A percentile compares a stretch with the other conserved stretches of the same genome.
Conservation (phyloP, 1,140 invertebrate species). For the Pseudomyrmex cubaensis region DNA sequence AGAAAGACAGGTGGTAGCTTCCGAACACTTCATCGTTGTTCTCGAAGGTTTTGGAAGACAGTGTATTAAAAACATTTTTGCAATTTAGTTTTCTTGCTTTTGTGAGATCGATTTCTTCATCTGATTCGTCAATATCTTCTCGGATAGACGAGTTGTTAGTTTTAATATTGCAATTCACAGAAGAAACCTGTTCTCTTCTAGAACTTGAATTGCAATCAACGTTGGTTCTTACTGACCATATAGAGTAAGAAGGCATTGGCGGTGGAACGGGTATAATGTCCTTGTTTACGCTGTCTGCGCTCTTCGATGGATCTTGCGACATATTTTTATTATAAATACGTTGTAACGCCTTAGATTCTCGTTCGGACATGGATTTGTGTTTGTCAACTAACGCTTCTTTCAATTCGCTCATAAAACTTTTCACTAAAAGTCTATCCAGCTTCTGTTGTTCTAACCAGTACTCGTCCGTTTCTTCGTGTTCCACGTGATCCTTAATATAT, state of each 20-base stretch:
- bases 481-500: slow-evolving; percentile 82
- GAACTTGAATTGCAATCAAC: not conserved
- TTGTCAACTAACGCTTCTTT: slow-evolving; percentile 83
- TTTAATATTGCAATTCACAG: not conserved
- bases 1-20: slow-evolving; percentile 63
- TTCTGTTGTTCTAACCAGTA: slow-evolving; percentile 71
- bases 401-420: slow-evolving; percentile 83
- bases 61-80: not conserved
- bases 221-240: not conserved
- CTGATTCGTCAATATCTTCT: not conserved
- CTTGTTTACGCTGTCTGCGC: not conserved
- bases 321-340: slow-evolving; percentile 74
- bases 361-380: slow-evolving; percentile 79
- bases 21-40: not conserved
- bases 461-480: slow-evolving; percentile 75
- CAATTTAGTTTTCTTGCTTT: not conserved
- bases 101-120: not conserved
- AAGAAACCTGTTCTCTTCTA: not conserved
- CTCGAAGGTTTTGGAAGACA: slow-evolving; percentile 26
- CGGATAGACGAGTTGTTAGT: not conserved
- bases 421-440: slow-evolving; percentile 77
- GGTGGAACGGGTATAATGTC: slow-evolving; percentile 52
- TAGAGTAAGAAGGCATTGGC: slow-evolving; percentile 52
- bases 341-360: slow-evolving; percentile 80
- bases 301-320: slow-evolving; percentile 20